phyloP scores from a whole-genome alignment of 2,888 invertebrate genomes.

The Lycocerus yunnanus region DNA sequence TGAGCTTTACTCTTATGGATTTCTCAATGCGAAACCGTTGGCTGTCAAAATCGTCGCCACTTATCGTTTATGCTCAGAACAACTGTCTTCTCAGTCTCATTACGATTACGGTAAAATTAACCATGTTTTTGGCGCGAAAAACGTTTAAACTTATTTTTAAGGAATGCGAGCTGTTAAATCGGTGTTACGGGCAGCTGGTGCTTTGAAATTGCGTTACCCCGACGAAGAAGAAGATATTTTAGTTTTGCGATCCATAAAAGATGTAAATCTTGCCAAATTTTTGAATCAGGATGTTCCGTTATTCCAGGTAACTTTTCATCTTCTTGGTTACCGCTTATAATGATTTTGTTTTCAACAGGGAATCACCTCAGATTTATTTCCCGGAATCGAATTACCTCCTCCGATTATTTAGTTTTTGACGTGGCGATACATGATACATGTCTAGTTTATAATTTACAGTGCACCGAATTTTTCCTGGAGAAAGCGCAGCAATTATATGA shows the following conservation, averaged over 20 bases:
- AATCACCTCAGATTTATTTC: constrained; percentile 92
- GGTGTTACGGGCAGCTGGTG: constrained; percentile 89
- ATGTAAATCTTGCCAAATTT: constrained; percentile 94
- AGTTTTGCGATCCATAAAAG: constrained; percentile 87
- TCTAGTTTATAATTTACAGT: constrained; percentile 76
- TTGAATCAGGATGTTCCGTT: constrained; percentile 85
- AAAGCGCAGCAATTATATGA: constrained; percentile 91
- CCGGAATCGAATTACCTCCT: constrained; percentile 76
- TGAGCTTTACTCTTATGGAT: constrained; percentile 90
- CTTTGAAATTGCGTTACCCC: constrained; percentile 86
- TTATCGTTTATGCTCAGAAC: constrained; percentile 91
- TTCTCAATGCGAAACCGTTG: constrained; percentile 83
- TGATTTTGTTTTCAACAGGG: constrained; percentile 62
- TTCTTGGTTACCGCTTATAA: neutral
- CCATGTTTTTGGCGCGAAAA: neutral
- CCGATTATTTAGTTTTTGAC: constrained; percentile 80
- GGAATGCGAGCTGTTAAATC: constrained; percentile 95
- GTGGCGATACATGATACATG: constrained; percentile 69
- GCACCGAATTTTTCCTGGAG: constrained; percentile 83
- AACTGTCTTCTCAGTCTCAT: constrained; percentile 89
- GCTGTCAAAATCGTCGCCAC: constrained; percentile 95
- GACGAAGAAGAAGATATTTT: constrained; percentile 86
- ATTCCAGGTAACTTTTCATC: constrained; percentile 67
- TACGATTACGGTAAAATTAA: constrained; percentile 84
- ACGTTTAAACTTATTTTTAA: constrained; percentile 40